Percentiles rank a stretch among this genome's conserved stretches.
phyloP scores from a whole-genome alignment of 2,888 invertebrate genomes.

The Dilophus febrilis region DNA sequence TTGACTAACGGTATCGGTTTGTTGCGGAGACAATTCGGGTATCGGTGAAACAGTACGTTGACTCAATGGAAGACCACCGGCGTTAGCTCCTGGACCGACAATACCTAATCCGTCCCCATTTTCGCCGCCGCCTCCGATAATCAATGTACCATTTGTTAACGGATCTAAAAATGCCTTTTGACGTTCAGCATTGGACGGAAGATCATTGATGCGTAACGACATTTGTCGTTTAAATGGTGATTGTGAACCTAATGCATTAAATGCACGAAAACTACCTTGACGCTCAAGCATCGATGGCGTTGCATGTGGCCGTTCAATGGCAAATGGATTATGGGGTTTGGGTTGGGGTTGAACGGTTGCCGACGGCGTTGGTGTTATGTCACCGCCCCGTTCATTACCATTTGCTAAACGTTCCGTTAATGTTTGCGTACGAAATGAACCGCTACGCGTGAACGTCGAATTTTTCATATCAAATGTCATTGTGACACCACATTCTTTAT shows the following conservation, averaged over 20 bases:
- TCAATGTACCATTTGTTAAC: conserved; percentile 4
- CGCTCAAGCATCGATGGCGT: conserved; percentile 86
- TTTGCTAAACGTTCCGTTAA: conserved; percentile 55
- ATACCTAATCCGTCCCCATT: neutral
- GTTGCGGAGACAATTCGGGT: conserved; percentile 51
- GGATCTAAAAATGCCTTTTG: conserved; percentile 32
- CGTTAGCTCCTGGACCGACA: conserved; percentile 2
- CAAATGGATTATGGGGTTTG: conserved; percentile 72
- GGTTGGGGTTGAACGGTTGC: conserved; percentile 33
- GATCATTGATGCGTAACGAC: conserved; percentile 83
- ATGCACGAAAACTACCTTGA: conserved; percentile 88
- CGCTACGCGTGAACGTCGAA: conserved; percentile 81
- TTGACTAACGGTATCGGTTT: conserved; percentile 46
- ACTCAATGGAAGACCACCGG: conserved; percentile 19
- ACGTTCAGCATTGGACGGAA: conserved; percentile 88
- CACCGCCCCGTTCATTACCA: conserved; percentile 33
- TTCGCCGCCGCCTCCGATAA: too few relatives aligned
- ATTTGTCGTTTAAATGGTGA: conserved; percentile 93
- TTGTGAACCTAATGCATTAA: conserved; percentile 57
- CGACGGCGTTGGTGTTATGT: conserved; percentile 21
- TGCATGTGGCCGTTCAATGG: conserved; percentile 90
- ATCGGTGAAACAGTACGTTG: conserved; percentile 51
- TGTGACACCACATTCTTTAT: conserved; percentile 87
- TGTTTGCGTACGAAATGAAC: conserved; percentile 76
- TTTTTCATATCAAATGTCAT: conserved; percentile 84